phyloP scores from a whole-genome alignment of 2,888 invertebrate genomes.

The Clepsis dumicolana region DNA sequence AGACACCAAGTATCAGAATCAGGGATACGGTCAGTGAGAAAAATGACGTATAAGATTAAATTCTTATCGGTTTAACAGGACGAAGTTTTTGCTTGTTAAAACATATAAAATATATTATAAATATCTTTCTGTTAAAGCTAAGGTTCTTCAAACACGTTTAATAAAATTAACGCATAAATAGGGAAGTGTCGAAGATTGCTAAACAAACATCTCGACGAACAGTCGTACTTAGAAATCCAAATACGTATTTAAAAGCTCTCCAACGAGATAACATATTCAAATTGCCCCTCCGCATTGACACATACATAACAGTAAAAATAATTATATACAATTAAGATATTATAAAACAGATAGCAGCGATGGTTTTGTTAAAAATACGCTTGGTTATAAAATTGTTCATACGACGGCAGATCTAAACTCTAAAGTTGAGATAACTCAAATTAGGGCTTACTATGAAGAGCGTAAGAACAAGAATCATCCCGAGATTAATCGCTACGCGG shows the following conservation, averaged over 20 bases:
- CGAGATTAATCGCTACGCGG: slow-evolving; percentile 76
- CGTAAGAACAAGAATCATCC: slow-evolving; percentile 62
- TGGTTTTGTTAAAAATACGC: slow-evolving; percentile 33
- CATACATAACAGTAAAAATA: slow-evolving; percentile 26
- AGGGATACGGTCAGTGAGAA: slow-evolving; percentile 19
- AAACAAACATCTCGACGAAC: slow-evolving; percentile 28
- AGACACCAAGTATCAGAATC: slow-evolving; percentile 21
- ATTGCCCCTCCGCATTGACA: slow-evolving; percentile 22
- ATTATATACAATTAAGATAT: slow-evolving; percentile 41
- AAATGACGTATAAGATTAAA: slow-evolving; percentile 18
- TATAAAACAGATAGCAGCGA: slow-evolving; percentile 18
- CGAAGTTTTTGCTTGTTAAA: neutral
- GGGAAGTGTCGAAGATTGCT: slow-evolving; percentile 32
- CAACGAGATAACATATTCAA: slow-evolving; percentile 34
- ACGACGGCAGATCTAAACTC: slow-evolving; percentile 46
- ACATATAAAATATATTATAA: neutral
- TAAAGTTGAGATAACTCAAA: slow-evolving; percentile 43
- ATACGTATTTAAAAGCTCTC: slow-evolving; percentile 32
- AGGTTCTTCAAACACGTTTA: neutral
- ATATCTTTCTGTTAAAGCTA: neutral
- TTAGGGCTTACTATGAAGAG: slow-evolving; percentile 47
- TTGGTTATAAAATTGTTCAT: slow-evolving; percentile 27
- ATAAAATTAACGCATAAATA: slow-evolving; percentile 28
- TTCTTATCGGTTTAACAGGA: slow-evolving; percentile 12
- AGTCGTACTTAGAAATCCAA: slow-evolving; percentile 32